A percentile compares a stretch with the other conserved stretches of the same genome.
Conservation (phyloP, 1,140 invertebrate genomes). For the Lasioglossum albipes region DNA sequence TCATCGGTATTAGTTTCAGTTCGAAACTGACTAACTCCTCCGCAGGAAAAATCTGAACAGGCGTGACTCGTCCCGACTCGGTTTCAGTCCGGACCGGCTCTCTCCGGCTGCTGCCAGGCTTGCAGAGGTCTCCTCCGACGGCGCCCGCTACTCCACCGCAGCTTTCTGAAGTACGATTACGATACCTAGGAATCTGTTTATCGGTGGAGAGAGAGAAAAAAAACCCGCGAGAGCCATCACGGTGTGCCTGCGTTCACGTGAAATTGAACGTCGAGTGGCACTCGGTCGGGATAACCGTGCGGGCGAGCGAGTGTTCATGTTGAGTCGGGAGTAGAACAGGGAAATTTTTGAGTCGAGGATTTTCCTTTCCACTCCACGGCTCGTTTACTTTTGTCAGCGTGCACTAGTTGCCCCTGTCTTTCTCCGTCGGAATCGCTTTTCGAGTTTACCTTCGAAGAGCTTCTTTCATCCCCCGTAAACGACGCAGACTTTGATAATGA, state of each 20-base stretch:
- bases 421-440: neutral
- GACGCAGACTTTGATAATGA: neutral
- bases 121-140: neutral
- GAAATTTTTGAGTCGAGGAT: constrained; percentile 6
- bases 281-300: neutral
- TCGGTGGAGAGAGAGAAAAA: neutral
- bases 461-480: neutral
- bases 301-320: neutral
- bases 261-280: constrained; percentile 37
- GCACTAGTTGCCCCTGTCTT: too few species aligned
- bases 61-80: constrained; percentile 50
- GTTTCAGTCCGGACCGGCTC: neutral
- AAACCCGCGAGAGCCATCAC: neutral
- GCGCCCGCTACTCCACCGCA: neutral
- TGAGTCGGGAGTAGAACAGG: neutral
- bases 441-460: constrained; percentile 26
- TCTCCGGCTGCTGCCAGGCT: neutral
- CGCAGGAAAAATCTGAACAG: constrained; percentile 52
- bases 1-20: constrained; percentile 59
- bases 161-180: constrained; percentile 20
- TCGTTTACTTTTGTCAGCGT: constrained; percentile 19
- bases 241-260: constrained; percentile 15
- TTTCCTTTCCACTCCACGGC: neutral
- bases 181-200: constrained; percentile 25
- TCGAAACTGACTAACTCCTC: constrained; percentile 43